Evolutionary conservation across 1,140 invertebrate species (phyloP).

Genomic region (Gonatopus flavifemur): DNA sequence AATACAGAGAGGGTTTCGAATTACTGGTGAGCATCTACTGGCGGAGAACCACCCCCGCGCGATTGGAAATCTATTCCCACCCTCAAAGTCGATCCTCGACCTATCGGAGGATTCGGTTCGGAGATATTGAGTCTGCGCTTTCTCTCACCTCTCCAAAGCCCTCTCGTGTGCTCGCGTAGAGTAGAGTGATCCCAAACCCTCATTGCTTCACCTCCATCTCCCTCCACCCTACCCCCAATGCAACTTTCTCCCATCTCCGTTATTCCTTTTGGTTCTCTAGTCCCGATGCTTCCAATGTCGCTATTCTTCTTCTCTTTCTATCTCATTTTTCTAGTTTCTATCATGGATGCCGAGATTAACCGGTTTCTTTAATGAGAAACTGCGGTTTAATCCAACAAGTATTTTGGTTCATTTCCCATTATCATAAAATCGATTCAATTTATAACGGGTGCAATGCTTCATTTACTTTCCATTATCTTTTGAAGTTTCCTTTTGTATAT

Average conservation of each 20-base stretch:
- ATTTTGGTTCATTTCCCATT: too few species aligned
- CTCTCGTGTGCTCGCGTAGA: conserved; percentile 8
- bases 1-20: conserved; percentile 23
- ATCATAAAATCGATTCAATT: too few species aligned
- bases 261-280: conserved; percentile 9
- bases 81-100: conserved; percentile 58
- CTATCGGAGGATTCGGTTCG: conserved; percentile 59
- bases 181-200: not conserved
- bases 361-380: conserved; percentile 8
- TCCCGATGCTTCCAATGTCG: too few species aligned
- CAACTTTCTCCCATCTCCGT: conserved; percentile 1
- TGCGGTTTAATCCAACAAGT: too few species aligned
- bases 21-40: conserved; percentile 24
- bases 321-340: not conserved
- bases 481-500: too few species aligned
- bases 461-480: too few species aligned
- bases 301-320: not conserved
- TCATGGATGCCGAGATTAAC: conserved; percentile 2
- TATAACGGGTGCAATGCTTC: too few species aligned
- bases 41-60: conserved; percentile 50
- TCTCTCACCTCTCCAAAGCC: conserved; percentile 30
- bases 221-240: conserved; percentile 5
- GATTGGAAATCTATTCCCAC: conserved; percentile 62
- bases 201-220: conserved; percentile 5
- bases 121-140: conserved; percentile 59